Evolutionary conservation across 2,888 invertebrate species (phyloP), one percentile per base, ranked within the genome.

Genomic region (Oscheius sp.): DNA sequence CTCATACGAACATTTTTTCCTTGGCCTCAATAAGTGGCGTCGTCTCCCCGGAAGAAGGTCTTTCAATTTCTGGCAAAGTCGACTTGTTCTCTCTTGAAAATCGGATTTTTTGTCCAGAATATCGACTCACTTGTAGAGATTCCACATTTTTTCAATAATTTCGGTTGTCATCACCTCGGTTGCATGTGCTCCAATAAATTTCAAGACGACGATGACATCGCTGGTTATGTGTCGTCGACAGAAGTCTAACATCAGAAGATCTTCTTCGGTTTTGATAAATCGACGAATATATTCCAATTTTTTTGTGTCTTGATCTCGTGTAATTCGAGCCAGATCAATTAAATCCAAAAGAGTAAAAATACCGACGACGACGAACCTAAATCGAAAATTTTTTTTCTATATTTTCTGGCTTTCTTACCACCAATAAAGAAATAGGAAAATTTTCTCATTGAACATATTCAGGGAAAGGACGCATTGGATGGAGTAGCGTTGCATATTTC

Each of bases 361-460:
- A 23, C 76, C 74, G 13, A 82, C 76, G 13, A 80, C 53, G 21
- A 84, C 56, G 35, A 82, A 78, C 73, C 73, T 71, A 29, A 35
- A 27, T 49, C 0, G 21, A 49, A 49, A 21, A 18, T 49, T 49
- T 49, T 21, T 49, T 3, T 0, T 49, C n/a, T n/a, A n/a, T n/a
- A n/a, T n/a, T n/a, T n/a, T n/a, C n/a, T n/a, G n/a, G n/a, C n/a
- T 35, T 35, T 9, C 35, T 35, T 61, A 78, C 85, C 84, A 86
- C 74, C 84, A 76, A 63, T 86, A 86, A 29, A 86, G 78, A 63
- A 86, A 86, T 6, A 86, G 73, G 69, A 86, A 86, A 53, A 86
- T 85, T 55, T 86, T 86, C 74, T 86, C 86, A 69, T 86, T 86
- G 83, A 86, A 86, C 86, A 86, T 85, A 64, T 85, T 85, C 29